These are phyloP conservation scores for Natrix natrix DNA, from an alignment of 2,797 vertebrate species.

Conservation along the genomic window DNA sequence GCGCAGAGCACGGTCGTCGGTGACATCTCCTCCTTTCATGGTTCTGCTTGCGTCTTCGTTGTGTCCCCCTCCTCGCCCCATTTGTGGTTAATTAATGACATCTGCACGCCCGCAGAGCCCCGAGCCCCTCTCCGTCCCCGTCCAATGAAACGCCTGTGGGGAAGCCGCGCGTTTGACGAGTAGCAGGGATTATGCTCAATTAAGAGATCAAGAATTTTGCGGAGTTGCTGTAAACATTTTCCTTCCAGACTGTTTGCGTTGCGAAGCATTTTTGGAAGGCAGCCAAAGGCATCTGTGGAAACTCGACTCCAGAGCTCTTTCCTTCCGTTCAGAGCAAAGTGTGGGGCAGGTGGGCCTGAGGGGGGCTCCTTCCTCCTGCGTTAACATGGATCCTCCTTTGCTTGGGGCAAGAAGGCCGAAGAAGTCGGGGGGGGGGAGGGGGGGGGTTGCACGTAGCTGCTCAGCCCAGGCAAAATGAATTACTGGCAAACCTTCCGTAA, in stretches of 20 bases:
- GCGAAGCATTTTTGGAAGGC: background rate
- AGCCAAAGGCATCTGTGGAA: background rate
- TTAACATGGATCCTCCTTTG: conserved; percentile 50
- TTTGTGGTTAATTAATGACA: background rate
- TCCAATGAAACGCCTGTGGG: background rate
- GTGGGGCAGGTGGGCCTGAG: background rate
- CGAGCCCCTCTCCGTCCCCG: background rate
- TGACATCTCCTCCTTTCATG: background rate
- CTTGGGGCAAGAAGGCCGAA: conserved; percentile 44
- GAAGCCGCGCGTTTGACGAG: background rate
- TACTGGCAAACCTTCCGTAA: background rate
- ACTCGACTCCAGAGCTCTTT: conserved; percentile 29
- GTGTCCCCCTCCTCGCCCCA: background rate
- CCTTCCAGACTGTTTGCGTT: background rate
- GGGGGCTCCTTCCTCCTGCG: conserved; percentile 47
- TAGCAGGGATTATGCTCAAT: background rate
- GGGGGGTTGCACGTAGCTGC: background rate
- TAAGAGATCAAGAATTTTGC: background rate
- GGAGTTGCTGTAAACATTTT: background rate
- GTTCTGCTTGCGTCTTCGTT: background rate
- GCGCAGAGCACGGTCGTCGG: background rate
- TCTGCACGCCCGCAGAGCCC: background rate
- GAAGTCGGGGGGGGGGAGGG: conserved; percentile 24
- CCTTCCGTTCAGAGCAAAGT: background rate
- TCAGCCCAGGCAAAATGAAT: background rate